Conservation (phyloP, 2,113 vertebrate species). For the Polypterus senegalus region DNA sequence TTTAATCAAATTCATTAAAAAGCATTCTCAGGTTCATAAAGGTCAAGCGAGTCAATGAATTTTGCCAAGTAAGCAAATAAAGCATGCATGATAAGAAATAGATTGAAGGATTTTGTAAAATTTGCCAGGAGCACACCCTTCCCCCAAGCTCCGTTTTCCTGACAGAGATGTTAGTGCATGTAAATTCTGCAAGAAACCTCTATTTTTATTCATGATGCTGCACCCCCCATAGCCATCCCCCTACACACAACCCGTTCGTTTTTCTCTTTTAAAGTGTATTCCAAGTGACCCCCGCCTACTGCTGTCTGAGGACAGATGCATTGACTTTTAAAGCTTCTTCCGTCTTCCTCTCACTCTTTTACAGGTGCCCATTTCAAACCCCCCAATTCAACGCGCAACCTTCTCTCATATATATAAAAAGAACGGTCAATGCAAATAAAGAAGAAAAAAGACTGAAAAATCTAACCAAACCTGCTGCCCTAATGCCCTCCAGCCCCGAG, state of each 20-base stretch:
- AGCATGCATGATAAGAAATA: background rate
- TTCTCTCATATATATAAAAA: constrained; percentile 53
- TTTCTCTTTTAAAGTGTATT: constrained; percentile 61
- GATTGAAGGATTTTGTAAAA: background rate
- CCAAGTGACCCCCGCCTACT: constrained; percentile 60
- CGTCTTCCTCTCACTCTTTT: constrained; percentile 20
- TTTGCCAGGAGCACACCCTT: background rate
- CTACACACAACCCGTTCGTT: constrained; percentile 40
- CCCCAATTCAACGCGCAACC: constrained; percentile 3
- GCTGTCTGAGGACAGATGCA: constrained; percentile 38
- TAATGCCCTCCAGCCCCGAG: constrained; percentile 72
- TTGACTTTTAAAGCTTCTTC: constrained; percentile 43
- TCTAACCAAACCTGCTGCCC: constrained; percentile 65
- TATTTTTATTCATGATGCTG: constrained; percentile 20
- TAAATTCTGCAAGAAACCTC: constrained; percentile 11
- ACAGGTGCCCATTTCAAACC: constrained; percentile 28
- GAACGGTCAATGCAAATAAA: constrained; percentile 52
- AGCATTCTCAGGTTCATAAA: background rate
- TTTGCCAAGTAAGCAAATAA: background rate
- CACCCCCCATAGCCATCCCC: too few relatives aligned
- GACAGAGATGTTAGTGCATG: constrained; percentile 22
- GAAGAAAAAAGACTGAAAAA: constrained; percentile 35
- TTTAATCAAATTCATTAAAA: background rate
- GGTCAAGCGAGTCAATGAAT: background rate
- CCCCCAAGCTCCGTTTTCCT: constrained; percentile 4